Conservation (phyloP, 2,113 vertebrate genomes). For the Dasyprocta punctata region DNA sequence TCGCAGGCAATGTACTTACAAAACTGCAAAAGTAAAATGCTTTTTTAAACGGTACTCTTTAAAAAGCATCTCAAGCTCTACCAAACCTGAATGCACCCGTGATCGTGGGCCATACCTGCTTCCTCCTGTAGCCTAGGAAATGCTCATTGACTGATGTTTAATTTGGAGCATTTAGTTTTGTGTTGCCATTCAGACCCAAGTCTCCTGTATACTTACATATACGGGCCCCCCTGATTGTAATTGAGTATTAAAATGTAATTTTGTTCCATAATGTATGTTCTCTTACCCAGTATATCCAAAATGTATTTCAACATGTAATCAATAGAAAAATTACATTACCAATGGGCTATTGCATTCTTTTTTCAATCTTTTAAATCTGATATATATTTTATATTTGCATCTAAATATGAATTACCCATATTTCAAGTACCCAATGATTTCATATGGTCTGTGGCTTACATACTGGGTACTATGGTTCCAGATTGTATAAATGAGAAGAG, state of each 20-base stretch:
- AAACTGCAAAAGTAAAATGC: constrained; percentile 11
- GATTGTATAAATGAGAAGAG: constrained; percentile 11
- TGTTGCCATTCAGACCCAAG: background rate
- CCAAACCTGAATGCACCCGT: background rate
- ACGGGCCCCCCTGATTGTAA: background rate
- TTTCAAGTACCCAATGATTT: constrained; percentile 25
- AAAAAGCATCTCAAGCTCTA: background rate
- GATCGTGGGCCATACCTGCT: background rate
- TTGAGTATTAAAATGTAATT: constrained; percentile 48
- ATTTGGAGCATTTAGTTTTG: background rate
- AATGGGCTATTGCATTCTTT: background rate
- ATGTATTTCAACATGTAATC: constrained; percentile 34
- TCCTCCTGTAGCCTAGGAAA: background rate
- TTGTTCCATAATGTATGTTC: constrained; percentile 1
- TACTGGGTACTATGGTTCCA: background rate
- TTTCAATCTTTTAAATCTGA: background rate
- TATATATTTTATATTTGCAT: background rate
- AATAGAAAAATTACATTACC: constrained; percentile 19
- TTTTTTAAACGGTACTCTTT: background rate
- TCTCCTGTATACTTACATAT: background rate
- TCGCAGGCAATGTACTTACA: background rate
- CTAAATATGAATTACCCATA: constrained; percentile 2
- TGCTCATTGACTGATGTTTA: background rate
- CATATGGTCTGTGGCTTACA: constrained; percentile 7
- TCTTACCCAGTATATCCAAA: background rate